phyloP scores from a whole-genome alignment of 2,797 vertebrate species.

The Leuciscus waleckii region DNA sequence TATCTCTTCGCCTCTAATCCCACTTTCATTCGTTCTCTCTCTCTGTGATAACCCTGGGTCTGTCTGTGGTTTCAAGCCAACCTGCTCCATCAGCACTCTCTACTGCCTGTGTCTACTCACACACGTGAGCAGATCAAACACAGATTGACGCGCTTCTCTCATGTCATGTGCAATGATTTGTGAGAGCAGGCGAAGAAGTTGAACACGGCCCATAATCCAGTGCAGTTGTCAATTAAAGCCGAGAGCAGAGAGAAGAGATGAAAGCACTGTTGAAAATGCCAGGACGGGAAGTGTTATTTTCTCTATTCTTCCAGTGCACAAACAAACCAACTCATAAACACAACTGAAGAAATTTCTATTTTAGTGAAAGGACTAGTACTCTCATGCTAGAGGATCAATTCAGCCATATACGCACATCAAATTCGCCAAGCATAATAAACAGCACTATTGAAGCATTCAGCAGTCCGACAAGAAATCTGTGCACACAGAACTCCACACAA shows the following conservation, averaged over 20 bases:
- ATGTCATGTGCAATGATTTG: conserved; percentile 36
- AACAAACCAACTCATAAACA: conserved; percentile 28
- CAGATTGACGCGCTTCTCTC: conserved; percentile 46
- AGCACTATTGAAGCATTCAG: background rate
- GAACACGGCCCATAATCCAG: conserved; percentile 47
- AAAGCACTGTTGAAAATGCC: conserved; percentile 37
- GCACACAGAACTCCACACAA: background rate
- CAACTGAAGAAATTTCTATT: conserved; percentile 17
- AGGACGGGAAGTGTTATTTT: conserved; percentile 37
- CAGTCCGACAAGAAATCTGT: background rate
- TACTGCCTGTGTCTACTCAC: conserved; percentile 16
- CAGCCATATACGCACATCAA: background rate
- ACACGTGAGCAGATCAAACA: conserved; percentile 40
- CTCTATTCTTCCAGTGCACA: conserved; percentile 19
- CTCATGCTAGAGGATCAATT: background rate
- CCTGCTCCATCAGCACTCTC: conserved; percentile 43
- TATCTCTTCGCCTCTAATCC: conserved; percentile 22
- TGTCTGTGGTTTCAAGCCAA: conserved; percentile 31
- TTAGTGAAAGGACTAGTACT: background rate
- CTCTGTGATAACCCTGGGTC: conserved; percentile 16
- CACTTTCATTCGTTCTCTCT: background rate
- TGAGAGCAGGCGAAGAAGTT: conserved; percentile 35
- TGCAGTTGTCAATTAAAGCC: conserved; percentile 48
- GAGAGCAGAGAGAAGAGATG: conserved; percentile 31
- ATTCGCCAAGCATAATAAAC: background rate